These are phyloP conservation scores for Danaus chrysippus DNA, from an alignment of 2,888 invertebrate genomes.

Conservation along the genomic window DNA sequence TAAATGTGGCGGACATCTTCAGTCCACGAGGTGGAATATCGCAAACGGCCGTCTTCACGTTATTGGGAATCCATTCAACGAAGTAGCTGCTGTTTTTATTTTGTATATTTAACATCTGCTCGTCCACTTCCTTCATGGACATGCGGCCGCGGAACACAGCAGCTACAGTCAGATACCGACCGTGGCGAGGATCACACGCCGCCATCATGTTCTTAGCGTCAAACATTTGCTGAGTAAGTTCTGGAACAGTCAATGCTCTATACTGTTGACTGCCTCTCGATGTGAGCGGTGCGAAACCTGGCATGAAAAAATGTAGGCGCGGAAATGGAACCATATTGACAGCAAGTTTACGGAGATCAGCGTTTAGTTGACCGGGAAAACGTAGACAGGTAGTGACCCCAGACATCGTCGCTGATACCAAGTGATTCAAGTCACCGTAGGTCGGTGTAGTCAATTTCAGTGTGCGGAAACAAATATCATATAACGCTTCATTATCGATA, in stretches of 20 bases:
- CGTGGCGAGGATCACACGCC: conserved; percentile 94
- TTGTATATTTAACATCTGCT: conserved; percentile 87
- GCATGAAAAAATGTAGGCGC: conserved; percentile 77
- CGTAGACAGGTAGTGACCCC: conserved; percentile 90
- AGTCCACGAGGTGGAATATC: conserved; percentile 87
- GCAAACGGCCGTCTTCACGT: conserved; percentile 88
- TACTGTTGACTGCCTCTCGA: conserved; percentile 93
- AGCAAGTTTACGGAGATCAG: conserved; percentile 66
- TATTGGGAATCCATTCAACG: conserved; percentile 90
- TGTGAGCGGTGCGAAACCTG: conserved; percentile 83
- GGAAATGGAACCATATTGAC: conserved; percentile 83
- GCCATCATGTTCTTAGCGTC: conserved; percentile 91
- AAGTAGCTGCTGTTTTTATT: conserved; percentile 89
- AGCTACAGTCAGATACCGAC: conserved; percentile 92
- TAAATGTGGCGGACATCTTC: conserved; percentile 93
- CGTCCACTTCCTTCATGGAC: conserved; percentile 96
- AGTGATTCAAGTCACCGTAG: conserved; percentile 89
- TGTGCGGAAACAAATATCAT: conserved; percentile 89
- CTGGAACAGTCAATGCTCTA: conserved; percentile 93
- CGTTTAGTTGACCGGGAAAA: conserved; percentile 76
- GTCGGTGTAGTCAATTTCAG: conserved; percentile 86
- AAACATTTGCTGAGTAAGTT: conserved; percentile 83
- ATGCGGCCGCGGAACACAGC: conserved; percentile 93
- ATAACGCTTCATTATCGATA: conserved; percentile 84
- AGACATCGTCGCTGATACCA: conserved; percentile 92